Percentiles rank a stretch among this genome's conserved stretches.
Conservation (phyloP, 1,140 invertebrate genomes). For the Teleogryllus occipitalis region DNA sequence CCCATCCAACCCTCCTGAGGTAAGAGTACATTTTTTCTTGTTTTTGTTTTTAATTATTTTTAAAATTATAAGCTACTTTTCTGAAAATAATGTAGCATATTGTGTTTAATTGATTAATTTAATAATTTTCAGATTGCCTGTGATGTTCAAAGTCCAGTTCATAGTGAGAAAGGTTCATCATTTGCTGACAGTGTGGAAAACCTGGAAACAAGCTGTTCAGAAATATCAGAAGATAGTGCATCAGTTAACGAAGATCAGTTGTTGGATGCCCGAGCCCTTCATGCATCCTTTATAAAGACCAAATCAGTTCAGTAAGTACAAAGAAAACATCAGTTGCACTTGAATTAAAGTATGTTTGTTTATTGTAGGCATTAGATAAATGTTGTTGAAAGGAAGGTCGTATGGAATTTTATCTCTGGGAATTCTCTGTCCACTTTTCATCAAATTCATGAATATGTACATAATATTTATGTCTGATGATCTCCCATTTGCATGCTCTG, state of each 20-base stretch:
- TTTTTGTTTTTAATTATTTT: background rate
- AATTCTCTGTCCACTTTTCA: too few species aligned
- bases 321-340: too few species aligned
- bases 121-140: background rate
- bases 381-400: too few species aligned
- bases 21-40: conserved; percentile 18
- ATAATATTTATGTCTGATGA: too few species aligned
- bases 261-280: conserved; percentile 16
- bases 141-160: conserved; percentile 1
- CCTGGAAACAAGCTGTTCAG: background rate
- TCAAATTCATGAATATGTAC: too few species aligned
- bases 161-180: background rate
- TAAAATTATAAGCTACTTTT: background rate
- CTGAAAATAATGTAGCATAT: background rate
- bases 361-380: too few species aligned
- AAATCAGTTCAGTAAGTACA: conserved; percentile 28
- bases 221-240: conserved; percentile 8
- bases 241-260: conserved; percentile 18
- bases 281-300: conserved; percentile 19
- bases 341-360: too few species aligned
- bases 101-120: background rate
- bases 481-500: too few species aligned
- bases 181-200: background rate
- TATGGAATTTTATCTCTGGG: too few species aligned
- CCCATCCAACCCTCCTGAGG: conserved; percentile 46